Base-by-base conservation (phyloP, 1,140 invertebrate genomes). In the Ooceraea biroi region DNA sequence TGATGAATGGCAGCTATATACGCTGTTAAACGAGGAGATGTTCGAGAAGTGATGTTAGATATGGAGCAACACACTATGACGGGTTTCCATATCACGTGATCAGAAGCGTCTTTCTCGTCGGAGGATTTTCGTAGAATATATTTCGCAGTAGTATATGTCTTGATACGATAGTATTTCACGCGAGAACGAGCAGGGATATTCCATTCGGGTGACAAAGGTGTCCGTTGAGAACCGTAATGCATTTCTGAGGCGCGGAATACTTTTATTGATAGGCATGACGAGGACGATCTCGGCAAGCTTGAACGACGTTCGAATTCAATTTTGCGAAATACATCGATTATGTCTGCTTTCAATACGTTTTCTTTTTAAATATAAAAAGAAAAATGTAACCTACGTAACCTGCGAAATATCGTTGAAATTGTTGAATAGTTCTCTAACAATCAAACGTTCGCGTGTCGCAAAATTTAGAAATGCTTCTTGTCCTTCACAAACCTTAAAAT, bases 251-350 rank as follows among this genome's bases (percentile, higher is more conserved):
- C 30, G 76, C 11, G 22, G 46, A 55, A 69, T 46, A 57, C 36
- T 76, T 80, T 58, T 46, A 57, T 80, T 30, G 25, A 71, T 80
- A 80, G 36, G 19, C 12, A 57, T 57, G 50, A 78, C 48, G n/a
- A 78, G 22, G 41, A 46, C 41, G 25, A 78, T 69, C 61, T 41
- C 57, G 55, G 14, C 5, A 3, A 60, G 25, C 17, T 2, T 1
- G 27, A 61, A 61, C 17, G 3, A n/a, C 25, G 44, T 46, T 50
- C n/a, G 14, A 65, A 52, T 66, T 77, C 58, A 52, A 63, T 52
- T 48, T 19, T 41, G 22, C 12, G 17, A 69, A 55, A 55, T 30
- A 19, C 36, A 17, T 19, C 41, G 27, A 69, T 52, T n/a, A 52
- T 11, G 14, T 8, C 27, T 1, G 14, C 3, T 17, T 44, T 77